phyloP scores from a whole-genome alignment of 2,113 vertebrate species.

The Rhagologus leucostigma region DNA sequence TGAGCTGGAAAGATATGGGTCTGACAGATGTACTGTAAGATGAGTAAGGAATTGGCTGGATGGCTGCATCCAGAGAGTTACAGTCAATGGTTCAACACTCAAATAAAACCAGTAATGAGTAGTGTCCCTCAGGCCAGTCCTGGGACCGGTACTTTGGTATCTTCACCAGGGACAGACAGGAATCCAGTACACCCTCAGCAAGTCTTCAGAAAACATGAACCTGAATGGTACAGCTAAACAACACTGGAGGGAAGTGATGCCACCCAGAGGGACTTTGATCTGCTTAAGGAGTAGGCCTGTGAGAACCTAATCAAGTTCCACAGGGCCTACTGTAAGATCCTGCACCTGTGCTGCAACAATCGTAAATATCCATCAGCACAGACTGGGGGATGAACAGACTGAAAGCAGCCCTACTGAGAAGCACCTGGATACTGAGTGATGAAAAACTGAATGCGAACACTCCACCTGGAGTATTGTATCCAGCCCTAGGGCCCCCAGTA shows the following conservation, averaged over 20 bases:
- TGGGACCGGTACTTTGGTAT: not conserved
- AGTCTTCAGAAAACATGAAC: not conserved
- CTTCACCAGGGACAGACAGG: not conserved
- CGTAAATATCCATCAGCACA: not conserved
- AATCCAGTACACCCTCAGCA: not conserved
- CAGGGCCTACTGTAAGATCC: not conserved
- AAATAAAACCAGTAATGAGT: not conserved
- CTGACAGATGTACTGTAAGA: not conserved
- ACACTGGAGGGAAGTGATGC: not conserved
- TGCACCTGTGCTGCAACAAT: not conserved
- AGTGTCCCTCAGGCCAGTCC: not conserved
- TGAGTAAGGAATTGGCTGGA: not conserved
- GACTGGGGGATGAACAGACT: rapidly evolving
- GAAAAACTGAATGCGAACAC: not conserved
- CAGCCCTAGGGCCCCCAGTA: not conserved
- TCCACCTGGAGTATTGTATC: not conserved
- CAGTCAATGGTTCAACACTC: not conserved
- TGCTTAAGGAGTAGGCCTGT: rapidly evolving
- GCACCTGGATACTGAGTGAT: not conserved
- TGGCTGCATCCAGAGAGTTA: not conserved
- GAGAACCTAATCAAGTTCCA: not conserved
- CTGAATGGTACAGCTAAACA: not conserved
- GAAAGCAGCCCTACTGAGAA: not conserved
- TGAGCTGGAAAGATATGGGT: rapidly evolving
- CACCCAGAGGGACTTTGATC: not conserved